phyloP scores from a whole-genome alignment of 2,797 vertebrate genomes.

The Ceyx erithaca region DNA sequence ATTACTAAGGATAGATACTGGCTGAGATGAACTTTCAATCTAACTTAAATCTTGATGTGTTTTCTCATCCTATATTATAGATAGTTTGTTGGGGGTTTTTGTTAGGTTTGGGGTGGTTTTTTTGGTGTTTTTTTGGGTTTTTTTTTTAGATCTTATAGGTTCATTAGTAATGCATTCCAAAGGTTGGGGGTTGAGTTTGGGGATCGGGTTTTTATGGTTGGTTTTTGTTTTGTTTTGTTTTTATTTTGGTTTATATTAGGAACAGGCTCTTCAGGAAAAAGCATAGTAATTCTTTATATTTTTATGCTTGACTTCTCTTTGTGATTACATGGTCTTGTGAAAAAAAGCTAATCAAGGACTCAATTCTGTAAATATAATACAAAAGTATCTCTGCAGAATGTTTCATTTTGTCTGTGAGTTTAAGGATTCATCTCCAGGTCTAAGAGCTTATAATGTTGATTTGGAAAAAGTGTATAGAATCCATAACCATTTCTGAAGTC shows the following conservation, averaged over 20 bases:
- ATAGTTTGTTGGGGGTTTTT: background rate
- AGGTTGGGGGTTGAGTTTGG: fast-evolving
- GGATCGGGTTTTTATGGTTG: too few species aligned
- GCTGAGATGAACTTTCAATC: background rate
- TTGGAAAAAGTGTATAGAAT: background rate
- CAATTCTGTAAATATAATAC: background rate
- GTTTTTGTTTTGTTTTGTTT: background rate
- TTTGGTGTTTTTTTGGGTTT: background rate
- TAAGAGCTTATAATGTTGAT: background rate
- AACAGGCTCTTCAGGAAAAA: background rate
- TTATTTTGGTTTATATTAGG: slow-evolving; percentile 15
- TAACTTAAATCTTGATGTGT: background rate
- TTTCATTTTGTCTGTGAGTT: background rate
- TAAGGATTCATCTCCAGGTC: background rate
- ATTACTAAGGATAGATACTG: background rate
- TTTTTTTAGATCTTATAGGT: background rate
- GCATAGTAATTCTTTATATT: background rate
- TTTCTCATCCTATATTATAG: background rate
- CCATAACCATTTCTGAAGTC: background rate
- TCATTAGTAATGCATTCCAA: background rate
- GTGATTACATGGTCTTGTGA: background rate
- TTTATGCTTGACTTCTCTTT: slow-evolving; percentile 11
- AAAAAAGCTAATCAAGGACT: slow-evolving; percentile 8
- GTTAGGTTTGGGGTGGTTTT: too few species aligned
- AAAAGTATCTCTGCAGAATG: background rate